Evolutionary conservation across 2,113 vertebrate genomes (phyloP).

Genomic region (Hirundichthys speculiger): DNA sequence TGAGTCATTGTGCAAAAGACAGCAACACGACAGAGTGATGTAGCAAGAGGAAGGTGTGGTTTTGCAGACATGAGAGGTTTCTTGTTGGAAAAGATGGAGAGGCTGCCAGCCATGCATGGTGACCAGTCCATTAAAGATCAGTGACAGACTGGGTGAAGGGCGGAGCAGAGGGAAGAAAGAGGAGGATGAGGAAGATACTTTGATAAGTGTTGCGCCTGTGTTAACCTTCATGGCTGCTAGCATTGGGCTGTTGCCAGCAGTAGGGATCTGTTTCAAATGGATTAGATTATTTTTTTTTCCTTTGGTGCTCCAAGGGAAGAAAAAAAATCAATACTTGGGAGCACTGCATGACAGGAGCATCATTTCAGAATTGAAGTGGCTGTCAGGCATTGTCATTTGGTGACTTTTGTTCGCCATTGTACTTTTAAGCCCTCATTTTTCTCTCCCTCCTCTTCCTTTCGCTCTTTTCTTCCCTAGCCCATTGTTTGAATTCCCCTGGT

Average conservation of each 20-base stretch:
- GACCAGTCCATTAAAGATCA: constrained; percentile 90
- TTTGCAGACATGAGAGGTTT: constrained; percentile 59
- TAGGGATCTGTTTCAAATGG: constrained; percentile 87
- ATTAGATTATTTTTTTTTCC: constrained; percentile 81
- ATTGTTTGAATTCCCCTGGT: constrained; percentile 88
- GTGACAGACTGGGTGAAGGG: constrained; percentile 77
- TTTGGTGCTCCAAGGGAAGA: constrained; percentile 43
- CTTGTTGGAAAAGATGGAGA: constrained; percentile 81
- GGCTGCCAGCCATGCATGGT: constrained; percentile 79
- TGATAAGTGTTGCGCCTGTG: constrained; percentile 94
- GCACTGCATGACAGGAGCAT: constrained; percentile 91
- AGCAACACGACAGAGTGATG: constrained; percentile 70
- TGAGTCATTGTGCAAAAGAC: constrained; percentile 44
- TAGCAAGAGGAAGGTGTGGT: constrained; percentile 52
- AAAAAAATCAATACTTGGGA: constrained; percentile 93
- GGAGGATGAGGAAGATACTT: constrained; percentile 87
- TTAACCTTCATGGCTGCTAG: constrained; percentile 94
- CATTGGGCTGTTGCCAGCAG: constrained; percentile 72
- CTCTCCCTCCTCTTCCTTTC: constrained; percentile 74
- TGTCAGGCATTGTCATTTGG: constrained; percentile 94
- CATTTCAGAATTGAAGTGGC: constrained; percentile 94
- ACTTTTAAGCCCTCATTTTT: constrained; percentile 97
- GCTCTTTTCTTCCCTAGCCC: constrained; percentile 67
- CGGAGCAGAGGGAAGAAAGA: constrained; percentile 77
- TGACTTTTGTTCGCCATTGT: constrained; percentile 94